Evolutionary conservation across 2,888 invertebrate genomes (phyloP), one percentile per base, ranked within the genome.

Genomic region (Acanthoscelides obtectus): DNA sequence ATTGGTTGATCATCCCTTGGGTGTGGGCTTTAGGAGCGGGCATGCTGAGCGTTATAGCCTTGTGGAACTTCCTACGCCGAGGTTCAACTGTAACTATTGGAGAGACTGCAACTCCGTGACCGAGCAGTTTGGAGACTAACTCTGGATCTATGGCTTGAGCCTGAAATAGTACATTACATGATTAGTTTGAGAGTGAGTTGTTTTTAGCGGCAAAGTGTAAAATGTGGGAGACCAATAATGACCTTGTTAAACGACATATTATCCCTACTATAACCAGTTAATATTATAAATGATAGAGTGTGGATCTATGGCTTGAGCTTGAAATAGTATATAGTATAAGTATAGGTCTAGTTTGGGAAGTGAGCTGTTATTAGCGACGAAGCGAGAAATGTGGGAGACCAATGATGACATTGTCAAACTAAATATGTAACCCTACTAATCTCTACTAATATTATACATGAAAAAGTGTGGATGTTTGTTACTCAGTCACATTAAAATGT

Each of bases 61-160:
- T 97, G 86, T 99, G 99, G 90, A 99, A 99, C 88, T 99, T 99
- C 77, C 99, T 89, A 69, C 99, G 89, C 69, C 99, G 88, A 19
- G 99, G 99, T 87, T 99, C 99, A 72, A 99, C 97, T 0, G 99
- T 99, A 73, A 99, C 95, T 74, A 99, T 97, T 63, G 99, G 98
- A 72, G 98, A 97, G 22, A 98, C 98, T 20, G 97, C 97, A 27
- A 97, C 98, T 77, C 97, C 94, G 82, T 99, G 97, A 74, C 99
- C 99, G 77, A 98, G 90, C 76, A 96, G 87, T 83, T 97, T 96
- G 19, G 93, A 91, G 69, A 94, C 92, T 73, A 95, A 88, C 79
- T 94, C 94, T n/a, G 93, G 87, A 69, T 94, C 91, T 75, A 98
- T 94, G 72, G 96, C 96, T 87, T 99, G 98, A 67, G 99, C 99